Percentiles rank a stretch among this genome's conserved stretches.
Conservation (phyloP, 2,888 invertebrate genomes). For the Notocelia uddmanniana region DNA sequence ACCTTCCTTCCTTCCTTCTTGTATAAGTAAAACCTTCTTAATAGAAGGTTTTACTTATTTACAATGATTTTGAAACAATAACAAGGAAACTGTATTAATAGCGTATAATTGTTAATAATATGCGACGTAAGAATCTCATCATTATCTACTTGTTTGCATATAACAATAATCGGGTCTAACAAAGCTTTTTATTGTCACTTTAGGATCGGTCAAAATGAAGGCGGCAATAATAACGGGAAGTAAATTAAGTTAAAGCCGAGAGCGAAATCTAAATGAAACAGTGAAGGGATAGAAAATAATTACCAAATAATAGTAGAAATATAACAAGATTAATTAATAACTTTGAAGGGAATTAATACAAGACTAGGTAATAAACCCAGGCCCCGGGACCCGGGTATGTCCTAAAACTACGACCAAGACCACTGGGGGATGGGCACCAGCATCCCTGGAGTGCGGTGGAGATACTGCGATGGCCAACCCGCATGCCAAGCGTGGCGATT, state of each 20-base stretch:
- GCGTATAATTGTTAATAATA: background rate
- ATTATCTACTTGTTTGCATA: background rate
- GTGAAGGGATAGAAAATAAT: slow-evolving; percentile 38
- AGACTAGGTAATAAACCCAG: background rate
- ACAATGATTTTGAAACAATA: background rate
- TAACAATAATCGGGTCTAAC: background rate
- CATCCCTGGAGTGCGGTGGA: no score
- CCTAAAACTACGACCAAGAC: no score
- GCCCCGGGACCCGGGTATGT: no score
- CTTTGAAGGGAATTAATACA: background rate
- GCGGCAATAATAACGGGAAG: background rate
- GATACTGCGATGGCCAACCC: no score
- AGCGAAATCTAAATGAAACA: slow-evolving; percentile 32
- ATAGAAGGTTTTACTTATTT: background rate
- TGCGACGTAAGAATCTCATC: background rate
- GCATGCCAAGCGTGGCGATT: no score
- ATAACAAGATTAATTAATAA: slow-evolving; percentile 14
- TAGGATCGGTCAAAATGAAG: background rate
- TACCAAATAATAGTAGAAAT: slow-evolving; percentile 12
- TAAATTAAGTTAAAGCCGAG: slow-evolving; percentile 21
- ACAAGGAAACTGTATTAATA: no score
- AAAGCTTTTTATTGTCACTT: background rate
- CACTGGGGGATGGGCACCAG: no score
- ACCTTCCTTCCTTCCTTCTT: no score
- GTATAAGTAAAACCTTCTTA: no score